Evolutionary conservation across 2,888 invertebrate genomes (phyloP).

Genomic region (Erebia aethiops): DNA sequence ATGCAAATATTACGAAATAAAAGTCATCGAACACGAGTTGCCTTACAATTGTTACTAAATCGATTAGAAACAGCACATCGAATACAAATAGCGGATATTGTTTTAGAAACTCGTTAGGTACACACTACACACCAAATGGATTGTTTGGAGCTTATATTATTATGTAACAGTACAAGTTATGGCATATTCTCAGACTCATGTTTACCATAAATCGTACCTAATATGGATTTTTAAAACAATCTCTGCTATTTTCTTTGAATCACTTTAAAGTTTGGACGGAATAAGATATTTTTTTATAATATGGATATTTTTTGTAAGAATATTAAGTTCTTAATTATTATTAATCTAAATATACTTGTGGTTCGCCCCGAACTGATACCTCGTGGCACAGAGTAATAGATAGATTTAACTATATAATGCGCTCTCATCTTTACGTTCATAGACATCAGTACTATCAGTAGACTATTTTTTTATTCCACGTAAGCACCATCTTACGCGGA

Average conservation of each 20-base stretch:
- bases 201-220: not conserved
- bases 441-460: too few species aligned
- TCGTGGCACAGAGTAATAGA: too few species aligned
- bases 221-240: not conserved
- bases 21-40: not conserved
- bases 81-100: conserved; percentile 31
- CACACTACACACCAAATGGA: not conserved
- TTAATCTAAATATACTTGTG: too few species aligned
- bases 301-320: too few species aligned
- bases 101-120: conserved; percentile 23
- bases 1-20: conserved; percentile 1
- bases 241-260: not conserved
- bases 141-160: not conserved
- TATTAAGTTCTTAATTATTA: too few species aligned
- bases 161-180: not conserved
- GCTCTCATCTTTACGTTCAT: too few species aligned
- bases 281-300: too few species aligned
- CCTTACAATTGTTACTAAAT: conserved; percentile 6
- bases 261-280: too few species aligned
- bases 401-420: too few species aligned
- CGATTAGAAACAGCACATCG: conserved; percentile 21
- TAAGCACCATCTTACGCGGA: too few species aligned
- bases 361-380: too few species aligned
- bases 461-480: too few species aligned
- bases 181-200: not conserved